phyloP scores from a whole-genome alignment of 2,888 invertebrate genomes.

The Xanthia icteritia region DNA sequence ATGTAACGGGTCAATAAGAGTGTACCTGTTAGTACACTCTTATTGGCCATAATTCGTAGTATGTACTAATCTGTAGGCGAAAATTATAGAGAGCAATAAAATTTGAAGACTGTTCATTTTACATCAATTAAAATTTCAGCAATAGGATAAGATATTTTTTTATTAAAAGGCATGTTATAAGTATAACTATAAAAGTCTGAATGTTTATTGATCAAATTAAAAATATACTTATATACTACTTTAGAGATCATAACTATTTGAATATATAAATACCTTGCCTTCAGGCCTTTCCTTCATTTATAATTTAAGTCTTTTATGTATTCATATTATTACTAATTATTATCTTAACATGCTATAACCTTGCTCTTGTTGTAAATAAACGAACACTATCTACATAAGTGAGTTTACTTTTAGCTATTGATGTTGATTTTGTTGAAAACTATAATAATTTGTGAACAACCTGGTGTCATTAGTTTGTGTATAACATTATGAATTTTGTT shows the following conservation, averaged over 20 bases:
- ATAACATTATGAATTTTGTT: conserved; percentile 37
- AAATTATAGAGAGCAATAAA: conserved; percentile 41
- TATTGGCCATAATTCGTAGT: not conserved
- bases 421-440: conserved; percentile 30
- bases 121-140: conserved; percentile 39
- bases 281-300: not conserved
- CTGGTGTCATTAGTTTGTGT: conserved; percentile 27
- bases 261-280: conserved; percentile 6
- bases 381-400: conserved; percentile 1
- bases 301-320: not conserved
- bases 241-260: not conserved
- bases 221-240: not conserved
- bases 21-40: too few species aligned
- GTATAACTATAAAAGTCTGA: conserved; percentile 45
- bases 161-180: conserved; percentile 28
- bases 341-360: conserved; percentile 1
- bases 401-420: conserved; percentile 4
- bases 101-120: conserved; percentile 52
- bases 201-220: conserved; percentile 38
- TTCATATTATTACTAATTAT: not conserved
- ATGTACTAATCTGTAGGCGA: not conserved
- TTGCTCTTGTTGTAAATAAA: conserved; percentile 21
- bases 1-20: not conserved
- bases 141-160: conserved; percentile 38
- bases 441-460: conserved; percentile 24